Evolutionary conservation across 2,888 invertebrate genomes (phyloP).

Genomic region (Ophion ventricosus): DNA sequence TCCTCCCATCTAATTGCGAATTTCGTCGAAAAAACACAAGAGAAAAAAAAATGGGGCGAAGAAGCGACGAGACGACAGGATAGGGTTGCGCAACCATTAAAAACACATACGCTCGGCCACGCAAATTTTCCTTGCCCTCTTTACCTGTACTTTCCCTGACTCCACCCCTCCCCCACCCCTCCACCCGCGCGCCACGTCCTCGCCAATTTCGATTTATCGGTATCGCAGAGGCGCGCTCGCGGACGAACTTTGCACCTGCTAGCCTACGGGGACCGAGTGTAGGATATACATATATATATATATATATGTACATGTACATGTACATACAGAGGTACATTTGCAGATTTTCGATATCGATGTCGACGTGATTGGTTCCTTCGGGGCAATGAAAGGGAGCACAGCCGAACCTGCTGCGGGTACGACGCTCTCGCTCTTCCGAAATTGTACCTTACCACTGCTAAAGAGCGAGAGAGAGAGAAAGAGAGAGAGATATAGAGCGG

Average conservation of each 20-base stretch:
- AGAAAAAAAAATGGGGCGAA: too few relatives aligned
- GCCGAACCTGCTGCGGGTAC: slow-evolving; percentile 16
- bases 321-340: slow-evolving; percentile 51
- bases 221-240: slow-evolving; percentile 3
- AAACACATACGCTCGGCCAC: too few relatives aligned
- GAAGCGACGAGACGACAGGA: too few relatives aligned
- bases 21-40: too few relatives aligned
- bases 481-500: slow-evolving; percentile 28
- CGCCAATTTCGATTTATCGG: slow-evolving; percentile 44
- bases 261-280: slow-evolving; percentile 49
- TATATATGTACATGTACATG: slow-evolving; percentile 36
- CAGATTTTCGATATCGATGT: slow-evolving; percentile 66
- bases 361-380: slow-evolving; percentile 66
- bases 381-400: slow-evolving; percentile 55
- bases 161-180: too few relatives aligned
- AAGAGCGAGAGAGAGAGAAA: slow-evolving; percentile 23
- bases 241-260: slow-evolving; percentile 65
- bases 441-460: slow-evolving; percentile 60
- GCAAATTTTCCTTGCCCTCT: too few relatives aligned
- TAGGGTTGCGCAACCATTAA: too few relatives aligned
- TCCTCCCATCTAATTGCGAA: too few relatives aligned
- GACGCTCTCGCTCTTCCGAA: slow-evolving; percentile 36
- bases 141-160: too few relatives aligned
- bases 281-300: background rate
- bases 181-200: slow-evolving; percentile 14